Evolutionary conservation across 2,888 invertebrate genomes (phyloP).

Genomic region (Trissolcus japonicus): DNA sequence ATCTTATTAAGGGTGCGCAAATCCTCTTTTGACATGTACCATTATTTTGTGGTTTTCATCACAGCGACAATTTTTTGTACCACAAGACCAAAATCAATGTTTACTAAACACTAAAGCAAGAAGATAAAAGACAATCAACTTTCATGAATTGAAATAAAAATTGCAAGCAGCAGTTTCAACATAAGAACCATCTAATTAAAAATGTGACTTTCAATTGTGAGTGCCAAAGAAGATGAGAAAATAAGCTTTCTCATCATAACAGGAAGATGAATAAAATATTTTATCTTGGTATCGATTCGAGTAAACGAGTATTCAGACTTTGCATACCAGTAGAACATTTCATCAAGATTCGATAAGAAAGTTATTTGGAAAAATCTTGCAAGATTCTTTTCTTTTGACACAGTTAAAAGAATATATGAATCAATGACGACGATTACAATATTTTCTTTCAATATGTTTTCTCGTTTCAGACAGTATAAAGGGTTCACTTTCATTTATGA

Average conservation of each 20-base stretch:
- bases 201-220: slow-evolving; percentile 33
- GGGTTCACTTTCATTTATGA: slow-evolving; percentile 36
- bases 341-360: slow-evolving; percentile 46
- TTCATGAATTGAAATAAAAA: slow-evolving; percentile 40
- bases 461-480: slow-evolving; percentile 6
- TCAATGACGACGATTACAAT: slow-evolving; percentile 27
- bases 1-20: slow-evolving; percentile 36
- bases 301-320: slow-evolving; percentile 40
- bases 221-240: slow-evolving; percentile 25
- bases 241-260: slow-evolving; percentile 32
- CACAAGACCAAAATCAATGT: slow-evolving; percentile 13
- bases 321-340: slow-evolving; percentile 42
- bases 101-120: slow-evolving; percentile 18
- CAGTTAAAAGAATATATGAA: slow-evolving; percentile 30
- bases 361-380: slow-evolving; percentile 45
- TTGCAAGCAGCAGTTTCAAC: slow-evolving; percentile 15
- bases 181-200: slow-evolving; percentile 44
- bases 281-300: slow-evolving; percentile 45
- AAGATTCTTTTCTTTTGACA: slow-evolving; percentile 42
- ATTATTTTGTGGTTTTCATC: slow-evolving; percentile 41
- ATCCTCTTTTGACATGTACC: slow-evolving; percentile 48
- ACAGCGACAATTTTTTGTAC: slow-evolving; percentile 23
- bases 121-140: slow-evolving; percentile 42
- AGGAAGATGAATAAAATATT: slow-evolving; percentile 49
- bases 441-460: slow-evolving; percentile 25